Evolutionary conservation across 2,797 vertebrate species (phyloP).

Genomic region (Bradypus variegatus): DNA sequence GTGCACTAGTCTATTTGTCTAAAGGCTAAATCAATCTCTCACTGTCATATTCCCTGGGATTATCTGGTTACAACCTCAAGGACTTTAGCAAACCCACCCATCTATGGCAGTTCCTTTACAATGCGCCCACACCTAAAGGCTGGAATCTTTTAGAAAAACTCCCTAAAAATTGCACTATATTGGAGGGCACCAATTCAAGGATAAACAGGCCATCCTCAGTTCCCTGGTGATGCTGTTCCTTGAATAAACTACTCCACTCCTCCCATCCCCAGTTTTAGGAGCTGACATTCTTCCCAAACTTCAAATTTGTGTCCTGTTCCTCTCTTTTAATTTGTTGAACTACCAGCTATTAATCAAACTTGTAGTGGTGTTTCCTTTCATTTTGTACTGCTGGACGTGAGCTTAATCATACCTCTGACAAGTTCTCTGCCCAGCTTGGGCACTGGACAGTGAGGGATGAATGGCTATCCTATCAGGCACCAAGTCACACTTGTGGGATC

Average conservation of each 20-base stretch:
- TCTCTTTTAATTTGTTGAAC: background rate
- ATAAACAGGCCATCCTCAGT: background rate
- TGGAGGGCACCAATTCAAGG: background rate
- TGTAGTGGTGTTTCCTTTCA: background rate
- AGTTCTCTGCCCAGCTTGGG: background rate
- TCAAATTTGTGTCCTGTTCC: background rate
- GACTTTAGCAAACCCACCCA: background rate
- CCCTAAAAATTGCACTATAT: background rate
- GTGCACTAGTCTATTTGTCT: background rate
- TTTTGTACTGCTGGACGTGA: background rate
- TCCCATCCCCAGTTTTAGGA: background rate
- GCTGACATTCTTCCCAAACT: background rate
- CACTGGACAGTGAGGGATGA: background rate
- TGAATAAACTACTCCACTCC: background rate
- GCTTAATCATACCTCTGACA: background rate
- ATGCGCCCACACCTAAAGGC: background rate
- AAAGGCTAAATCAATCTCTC: background rate
- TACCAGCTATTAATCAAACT: background rate
- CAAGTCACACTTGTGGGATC: background rate
- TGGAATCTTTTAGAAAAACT: background rate
- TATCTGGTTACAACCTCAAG: background rate
- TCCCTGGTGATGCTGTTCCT: background rate
- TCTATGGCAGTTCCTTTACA: background rate
- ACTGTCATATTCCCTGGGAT: background rate
- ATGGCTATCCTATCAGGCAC: background rate